Percentiles rank a stretch among this genome's conserved stretches.
phyloP scores from a whole-genome alignment of 2,888 invertebrate genomes.

The Cryptus armator region DNA sequence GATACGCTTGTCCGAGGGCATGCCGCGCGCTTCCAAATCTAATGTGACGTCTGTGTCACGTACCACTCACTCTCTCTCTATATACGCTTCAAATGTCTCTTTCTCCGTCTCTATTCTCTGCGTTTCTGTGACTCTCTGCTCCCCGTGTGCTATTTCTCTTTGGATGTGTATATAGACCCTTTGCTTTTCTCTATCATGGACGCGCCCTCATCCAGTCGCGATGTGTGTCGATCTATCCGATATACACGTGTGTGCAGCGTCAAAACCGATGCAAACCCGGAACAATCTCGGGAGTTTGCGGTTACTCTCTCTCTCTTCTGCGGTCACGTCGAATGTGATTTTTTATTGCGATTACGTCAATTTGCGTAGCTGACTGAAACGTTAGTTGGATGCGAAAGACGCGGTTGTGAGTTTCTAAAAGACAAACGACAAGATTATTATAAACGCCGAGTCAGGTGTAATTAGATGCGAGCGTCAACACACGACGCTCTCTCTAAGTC shows the following conservation, averaged over 20 bases:
- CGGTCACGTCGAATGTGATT: slow-evolving; percentile 1
- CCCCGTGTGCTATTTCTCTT: slow-evolving; percentile 58
- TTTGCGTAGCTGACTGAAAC: neutral
- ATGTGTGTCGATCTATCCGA: slow-evolving; percentile 43
- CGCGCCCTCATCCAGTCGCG: slow-evolving; percentile 57
- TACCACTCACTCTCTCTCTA: slow-evolving; percentile 70
- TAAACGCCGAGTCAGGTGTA: neutral
- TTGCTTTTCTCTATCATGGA: slow-evolving; percentile 25
- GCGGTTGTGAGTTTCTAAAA: neutral
- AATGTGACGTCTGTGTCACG: slow-evolving; percentile 84
- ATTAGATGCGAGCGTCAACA: neutral
- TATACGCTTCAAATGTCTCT: slow-evolving; percentile 17
- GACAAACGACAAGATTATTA: no score
- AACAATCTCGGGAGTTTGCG: slow-evolving; percentile 44
- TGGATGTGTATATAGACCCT: slow-evolving; percentile 44
- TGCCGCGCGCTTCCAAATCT: slow-evolving; percentile 81
- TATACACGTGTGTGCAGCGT: slow-evolving; percentile 24
- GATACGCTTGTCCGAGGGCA: slow-evolving; percentile 78
- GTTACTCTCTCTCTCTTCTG: neutral
- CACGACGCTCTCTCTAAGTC: neutral
- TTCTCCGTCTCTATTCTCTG: slow-evolving; percentile 32
- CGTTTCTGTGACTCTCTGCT: slow-evolving; percentile 57
- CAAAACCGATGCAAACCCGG: slow-evolving; percentile 54
- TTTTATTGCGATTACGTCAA: slow-evolving; percentile 8
- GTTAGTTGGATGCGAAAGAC: neutral